Base-by-base conservation (phyloP, 2,888 invertebrate genomes). In the Orthonevra nobilis region DNA sequence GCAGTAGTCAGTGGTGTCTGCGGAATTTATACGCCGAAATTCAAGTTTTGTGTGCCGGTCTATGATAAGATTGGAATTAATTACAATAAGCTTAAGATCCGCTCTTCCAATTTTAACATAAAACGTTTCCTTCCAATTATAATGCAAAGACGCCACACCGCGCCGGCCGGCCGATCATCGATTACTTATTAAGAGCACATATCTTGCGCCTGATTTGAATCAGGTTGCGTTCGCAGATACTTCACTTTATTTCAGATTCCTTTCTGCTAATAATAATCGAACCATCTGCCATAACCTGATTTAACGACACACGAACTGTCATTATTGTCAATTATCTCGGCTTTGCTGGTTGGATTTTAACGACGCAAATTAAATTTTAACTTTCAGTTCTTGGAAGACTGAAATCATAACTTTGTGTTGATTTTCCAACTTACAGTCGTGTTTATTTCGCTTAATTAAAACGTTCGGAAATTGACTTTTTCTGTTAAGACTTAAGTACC, bases 311-410 rank as follows among this genome's bases (percentile, higher is more conserved):
- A 32, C 9, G 50, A 9, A 32, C 19, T 15, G 5, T 7, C 52
- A 52, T 52, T 52, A 52, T 52, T 52, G 36, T 34, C 52, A 52
- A 52, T 52, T 52, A 52, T 34, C 36, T 2, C 23, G 12, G 12
- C 14, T 20, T 40, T 19, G 19, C 19, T 19, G n/a, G 40, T n/a
- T 4, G 1, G n/a, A 2, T 40, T 40, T 40, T 40, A 10, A 40
- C 40, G 40, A 40, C 10, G 15, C 19, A 40, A n/a, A 19, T 19
- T 40, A 19, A 40, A 10, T 19, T 40, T 19, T 19, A 40, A 19
- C 7, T 19, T n/a, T 6, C n/a, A 19, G 2, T 40, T 40, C 19
- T n/a, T 38, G 9, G 38, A 38, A 38, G n/a, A 2, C 3, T 19
- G 0, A n/a, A 38, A 38, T 3, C 4, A 19, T 32, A 5, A 12